These are phyloP conservation scores for Porites evermanni DNA, from an alignment of 92 coral and sea anemone species.

Conservation along the genomic window DNA sequence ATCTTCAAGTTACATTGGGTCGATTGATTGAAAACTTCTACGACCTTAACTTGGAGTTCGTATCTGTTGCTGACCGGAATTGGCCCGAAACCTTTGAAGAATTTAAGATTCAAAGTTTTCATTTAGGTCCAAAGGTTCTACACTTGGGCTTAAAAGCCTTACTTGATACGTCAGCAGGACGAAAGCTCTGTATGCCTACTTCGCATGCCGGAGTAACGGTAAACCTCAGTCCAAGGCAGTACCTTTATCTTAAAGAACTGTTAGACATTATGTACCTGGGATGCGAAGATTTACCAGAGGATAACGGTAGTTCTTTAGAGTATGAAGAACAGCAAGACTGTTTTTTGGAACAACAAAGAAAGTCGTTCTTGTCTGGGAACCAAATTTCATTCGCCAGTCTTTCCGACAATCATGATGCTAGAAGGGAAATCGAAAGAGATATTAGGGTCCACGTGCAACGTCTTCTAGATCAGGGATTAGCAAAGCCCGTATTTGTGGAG, in stretches of 20 bases:
- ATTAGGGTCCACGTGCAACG: constrained; percentile 84
- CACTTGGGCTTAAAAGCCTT: constrained; percentile 57
- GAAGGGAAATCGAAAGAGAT: constrained; percentile 75
- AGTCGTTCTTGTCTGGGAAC: constrained; percentile 86
- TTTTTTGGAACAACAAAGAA: constrained; percentile 67
- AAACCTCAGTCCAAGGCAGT: constrained; percentile 61
- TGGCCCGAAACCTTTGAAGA: background rate
- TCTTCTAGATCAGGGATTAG: constrained; percentile 70
- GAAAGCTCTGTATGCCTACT: constrained; percentile 77
- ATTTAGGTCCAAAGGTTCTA: constrained; percentile 66
- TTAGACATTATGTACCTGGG: constrained; percentile 80
- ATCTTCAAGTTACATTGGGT: constrained; percentile 63
- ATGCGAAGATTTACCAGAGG: constrained; percentile 71
- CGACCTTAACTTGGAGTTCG: constrained; percentile 59
- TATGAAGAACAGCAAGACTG: constrained; percentile 52
- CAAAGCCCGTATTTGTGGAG: constrained; percentile 73
- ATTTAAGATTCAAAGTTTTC: constrained; percentile 47
- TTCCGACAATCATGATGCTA: constrained; percentile 84
- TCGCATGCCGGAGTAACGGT: constrained; percentile 66
- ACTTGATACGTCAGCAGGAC: constrained; percentile 39
- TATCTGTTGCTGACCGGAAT: constrained; percentile 47
- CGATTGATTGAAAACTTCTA: constrained; percentile 80
- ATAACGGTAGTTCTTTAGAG: constrained; percentile 1
- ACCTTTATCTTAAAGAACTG: constrained; percentile 75
- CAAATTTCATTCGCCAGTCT: constrained; percentile 83